Conservation (phyloP, 2,888 invertebrate species). For the Pollenia angustigena region DNA sequence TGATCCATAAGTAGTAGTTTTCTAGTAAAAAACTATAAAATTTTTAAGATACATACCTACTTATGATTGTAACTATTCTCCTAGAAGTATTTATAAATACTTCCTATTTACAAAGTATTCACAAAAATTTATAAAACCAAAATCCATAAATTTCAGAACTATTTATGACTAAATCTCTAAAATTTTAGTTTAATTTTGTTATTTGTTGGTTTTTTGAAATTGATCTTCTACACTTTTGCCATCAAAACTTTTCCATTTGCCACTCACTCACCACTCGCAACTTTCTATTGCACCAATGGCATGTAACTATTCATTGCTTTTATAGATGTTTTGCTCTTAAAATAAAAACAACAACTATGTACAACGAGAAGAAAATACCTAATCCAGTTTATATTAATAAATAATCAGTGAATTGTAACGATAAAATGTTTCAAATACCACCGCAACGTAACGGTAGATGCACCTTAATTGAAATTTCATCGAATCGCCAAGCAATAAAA, state of each 20-base stretch:
- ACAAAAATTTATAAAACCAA: neutral
- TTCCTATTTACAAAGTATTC: no score
- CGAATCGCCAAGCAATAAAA: constrained; percentile 9
- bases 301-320: constrained; percentile 38
- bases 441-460: constrained; percentile 65
- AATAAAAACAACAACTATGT: neutral
- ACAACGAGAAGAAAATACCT: constrained; percentile 30
- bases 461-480: constrained; percentile 63
- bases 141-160: neutral
- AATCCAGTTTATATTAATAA: constrained; percentile 56
- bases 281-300: constrained; percentile 54
- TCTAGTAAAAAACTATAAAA: no score
- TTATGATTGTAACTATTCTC: no score
- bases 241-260: constrained; percentile 17
- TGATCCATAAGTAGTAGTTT: no score
- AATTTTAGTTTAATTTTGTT: no score
- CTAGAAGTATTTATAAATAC: no score
- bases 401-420: constrained; percentile 56
- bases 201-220: neutral
- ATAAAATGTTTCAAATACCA: constrained; percentile 41
- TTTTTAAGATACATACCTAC: no score
- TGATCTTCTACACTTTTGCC: neutral
- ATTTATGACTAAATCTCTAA: no score
- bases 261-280: constrained; percentile 22
- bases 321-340: neutral